Evolutionary conservation across 2,113 vertebrate species (phyloP).

Genomic region (Lycaon pictus): DNA sequence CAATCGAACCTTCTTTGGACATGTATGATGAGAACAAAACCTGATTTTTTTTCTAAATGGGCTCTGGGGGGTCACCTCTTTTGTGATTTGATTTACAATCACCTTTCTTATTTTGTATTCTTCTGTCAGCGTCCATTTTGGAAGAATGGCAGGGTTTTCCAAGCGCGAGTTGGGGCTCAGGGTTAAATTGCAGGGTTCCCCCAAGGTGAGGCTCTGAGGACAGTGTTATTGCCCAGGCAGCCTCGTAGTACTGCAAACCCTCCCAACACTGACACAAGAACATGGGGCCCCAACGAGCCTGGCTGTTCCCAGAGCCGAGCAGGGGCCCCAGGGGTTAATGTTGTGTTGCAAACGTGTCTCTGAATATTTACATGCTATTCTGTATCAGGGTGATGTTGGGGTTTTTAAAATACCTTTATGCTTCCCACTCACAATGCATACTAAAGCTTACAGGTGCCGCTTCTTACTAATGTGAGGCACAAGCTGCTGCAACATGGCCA

Average conservation of each 20-base stretch:
- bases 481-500: slow-evolving; percentile 65
- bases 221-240: slow-evolving; percentile 74
- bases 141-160: slow-evolving; percentile 87
- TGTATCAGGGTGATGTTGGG: background rate
- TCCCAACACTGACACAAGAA: slow-evolving; percentile 76
- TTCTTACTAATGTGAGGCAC: slow-evolving; percentile 67
- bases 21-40: slow-evolving; percentile 98
- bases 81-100: slow-evolving; percentile 85
- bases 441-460: slow-evolving; percentile 69
- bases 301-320: slow-evolving; percentile 77
- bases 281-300: slow-evolving; percentile 46
- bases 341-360: slow-evolving; percentile 68
- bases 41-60: slow-evolving; percentile 87
- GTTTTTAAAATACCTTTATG: slow-evolving; percentile 66
- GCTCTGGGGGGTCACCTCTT: slow-evolving; percentile 83
- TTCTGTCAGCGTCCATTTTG: slow-evolving; percentile 88
- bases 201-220: slow-evolving; percentile 83
- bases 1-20: slow-evolving; percentile 94
- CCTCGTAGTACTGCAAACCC: background rate
- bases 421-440: background rate
- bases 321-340: slow-evolving; percentile 68
- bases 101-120: slow-evolving; percentile 88
- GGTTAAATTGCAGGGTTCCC: slow-evolving; percentile 79
- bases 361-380: slow-evolving; percentile 67
- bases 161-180: slow-evolving; percentile 82